Evolutionary conservation across 2,888 invertebrate genomes (phyloP).

Genomic region (Cryptocheilus praepositus): DNA sequence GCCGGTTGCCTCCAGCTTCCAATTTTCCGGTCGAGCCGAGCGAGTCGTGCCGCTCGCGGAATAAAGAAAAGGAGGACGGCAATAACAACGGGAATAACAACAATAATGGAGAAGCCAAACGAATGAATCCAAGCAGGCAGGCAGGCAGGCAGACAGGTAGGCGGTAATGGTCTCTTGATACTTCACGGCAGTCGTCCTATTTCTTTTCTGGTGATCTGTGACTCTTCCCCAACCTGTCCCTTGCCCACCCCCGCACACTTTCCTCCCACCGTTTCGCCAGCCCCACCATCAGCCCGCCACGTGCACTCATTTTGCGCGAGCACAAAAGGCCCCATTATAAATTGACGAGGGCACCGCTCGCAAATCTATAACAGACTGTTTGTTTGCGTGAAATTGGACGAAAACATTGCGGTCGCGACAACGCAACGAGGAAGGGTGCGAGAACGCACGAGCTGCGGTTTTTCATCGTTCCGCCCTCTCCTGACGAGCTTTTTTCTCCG

Average conservation of each 20-base stretch:
- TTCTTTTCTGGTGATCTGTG: slow-evolving; percentile 29
- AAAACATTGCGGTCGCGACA: slow-evolving; percentile 61
- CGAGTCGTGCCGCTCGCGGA: slow-evolving; percentile 8
- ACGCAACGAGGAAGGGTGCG: slow-evolving; percentile 14
- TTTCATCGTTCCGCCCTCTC: background rate
- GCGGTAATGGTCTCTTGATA: slow-evolving; percentile 59
- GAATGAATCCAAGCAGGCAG: slow-evolving; percentile 26
- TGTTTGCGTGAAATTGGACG: slow-evolving; percentile 68
- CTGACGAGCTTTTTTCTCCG: too few relatives aligned
- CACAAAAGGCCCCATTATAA: slow-evolving; percentile 60
- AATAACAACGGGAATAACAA: slow-evolving; percentile 32
- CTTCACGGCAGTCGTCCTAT: slow-evolving; percentile 42
- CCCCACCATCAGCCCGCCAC: background rate
- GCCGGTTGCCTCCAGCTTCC: slow-evolving; percentile 1
- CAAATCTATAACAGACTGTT: slow-evolving; percentile 67
- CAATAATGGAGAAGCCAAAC: slow-evolving; percentile 39
- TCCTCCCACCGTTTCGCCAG: background rate
- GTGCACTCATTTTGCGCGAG: slow-evolving; percentile 34
- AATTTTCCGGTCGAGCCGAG: slow-evolving; percentile 14
- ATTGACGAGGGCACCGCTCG: slow-evolving; percentile 58
- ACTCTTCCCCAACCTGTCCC: too few relatives aligned
- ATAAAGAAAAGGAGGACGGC: slow-evolving; percentile 7
- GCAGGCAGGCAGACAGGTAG: slow-evolving; percentile 16
- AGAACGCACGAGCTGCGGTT: background rate
- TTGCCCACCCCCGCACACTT: background rate